Evolutionary conservation across 1,140 invertebrate genomes (phyloP).

Genomic region (Lepidurus packardi): DNA sequence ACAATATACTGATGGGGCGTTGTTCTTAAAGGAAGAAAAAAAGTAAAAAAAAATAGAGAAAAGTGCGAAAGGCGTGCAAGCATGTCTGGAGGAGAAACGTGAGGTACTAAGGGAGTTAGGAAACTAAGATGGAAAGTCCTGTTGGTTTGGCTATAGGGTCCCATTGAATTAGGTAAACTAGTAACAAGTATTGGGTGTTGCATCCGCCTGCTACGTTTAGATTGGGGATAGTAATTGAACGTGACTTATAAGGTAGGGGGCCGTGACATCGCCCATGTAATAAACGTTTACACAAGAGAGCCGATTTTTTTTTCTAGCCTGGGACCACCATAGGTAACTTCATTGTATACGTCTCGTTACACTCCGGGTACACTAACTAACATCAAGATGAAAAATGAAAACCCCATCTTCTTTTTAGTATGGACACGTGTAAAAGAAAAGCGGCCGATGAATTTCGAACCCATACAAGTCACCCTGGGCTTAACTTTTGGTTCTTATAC

Average conservation of each 20-base stretch:
- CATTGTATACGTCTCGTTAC: background rate
- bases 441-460: background rate
- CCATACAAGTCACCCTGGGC: no score
- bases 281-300: background rate
- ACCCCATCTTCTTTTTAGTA: background rate
- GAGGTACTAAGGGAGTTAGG: background rate
- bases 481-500: background rate
- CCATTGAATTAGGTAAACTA: background rate
- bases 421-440: background rate
- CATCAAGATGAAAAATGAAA: background rate
- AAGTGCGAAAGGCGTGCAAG: background rate
- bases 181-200: background rate
- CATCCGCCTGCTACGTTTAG: background rate
- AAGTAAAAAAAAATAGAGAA: background rate
- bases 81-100: background rate
- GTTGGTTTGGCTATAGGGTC: background rate
- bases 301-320: background rate
- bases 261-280: conserved; percentile 11
- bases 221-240: conserved; percentile 14
- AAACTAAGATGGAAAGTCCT: background rate
- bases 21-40: background rate
- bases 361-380: background rate
- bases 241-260: background rate
- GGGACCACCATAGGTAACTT: background rate
- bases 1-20: background rate